Evolutionary conservation across 2,113 vertebrate species (phyloP), one percentile per base, ranked within the genome.

Genomic region (Albula goreensis): DNA sequence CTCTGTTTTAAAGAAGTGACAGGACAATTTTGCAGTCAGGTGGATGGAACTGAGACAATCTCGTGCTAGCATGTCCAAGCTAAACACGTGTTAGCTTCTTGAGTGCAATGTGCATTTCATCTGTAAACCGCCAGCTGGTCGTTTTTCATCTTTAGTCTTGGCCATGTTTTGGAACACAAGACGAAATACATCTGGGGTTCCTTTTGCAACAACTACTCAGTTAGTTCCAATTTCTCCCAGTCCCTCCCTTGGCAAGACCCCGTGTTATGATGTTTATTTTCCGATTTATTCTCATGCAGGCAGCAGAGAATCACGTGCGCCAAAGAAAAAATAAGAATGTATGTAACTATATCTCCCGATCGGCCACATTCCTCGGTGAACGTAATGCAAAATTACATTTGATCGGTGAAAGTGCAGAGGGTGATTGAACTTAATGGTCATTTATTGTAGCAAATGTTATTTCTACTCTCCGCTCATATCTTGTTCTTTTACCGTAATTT

Each of bases 161-260:
- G 74, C 74, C 5, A 22, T 7, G 52, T 83, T 63, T 66, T 53
- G 13, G 2, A 17, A 25, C 19, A 57, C 31, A 80, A 60, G 22
- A 11, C 53, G 10, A 10, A 22, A 53, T 49, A 81, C 85, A 86
- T 84, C 78, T 88, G 87, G 50, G 66, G 41, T 48, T 53, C n/a
- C n/a, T 84, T 15, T 82, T 52, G 5, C 48, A 10, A 41, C n/a
- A 53, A 25, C 53, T 52, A 48, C 50, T 70, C 49, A 51, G 31
- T 66, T 85, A 81, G 25, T 51, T 52, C 56, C 79, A 17, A 41
- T 52, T 86, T 82, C 78, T 77, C 53, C 9, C 60, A 84, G 78
- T n/a, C 82, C 48, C 22, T 22, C 6, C 19, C 51, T 86, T 83
- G 66, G 53, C 81, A 12, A 15, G 25, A 48, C 10, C 50, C 19